Evolutionary conservation across 2,888 invertebrate species (phyloP).

Genomic region (Drosophila putrida): DNA sequence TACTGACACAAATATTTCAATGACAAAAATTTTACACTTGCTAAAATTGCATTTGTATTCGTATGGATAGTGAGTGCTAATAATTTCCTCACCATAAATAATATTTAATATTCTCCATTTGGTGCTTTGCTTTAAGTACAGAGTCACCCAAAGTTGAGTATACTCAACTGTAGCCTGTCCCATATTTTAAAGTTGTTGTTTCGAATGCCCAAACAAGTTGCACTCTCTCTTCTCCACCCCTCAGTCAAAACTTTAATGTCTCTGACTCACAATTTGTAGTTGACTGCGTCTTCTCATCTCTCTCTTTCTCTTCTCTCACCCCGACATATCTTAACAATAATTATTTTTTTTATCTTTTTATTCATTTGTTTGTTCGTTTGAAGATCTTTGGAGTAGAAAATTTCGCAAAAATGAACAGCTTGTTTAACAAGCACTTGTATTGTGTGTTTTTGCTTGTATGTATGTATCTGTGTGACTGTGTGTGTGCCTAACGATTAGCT

Average conservation of each 20-base stretch:
- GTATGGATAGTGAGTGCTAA: too few relatives aligned
- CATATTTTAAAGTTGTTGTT: conserved; percentile 38
- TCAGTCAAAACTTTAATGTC: conserved; percentile 26
- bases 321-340: conserved; percentile 25
- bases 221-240: conserved; percentile 7
- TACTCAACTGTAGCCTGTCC: too few relatives aligned
- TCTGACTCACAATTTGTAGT: conserved; percentile 57
- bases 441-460: conserved; percentile 10
- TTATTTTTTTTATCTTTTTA: conserved; percentile 63
- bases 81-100: too few relatives aligned
- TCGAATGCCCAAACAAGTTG: conserved; percentile 45
- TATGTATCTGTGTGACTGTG: conserved; percentile 2
- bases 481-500: conserved; percentile 51
- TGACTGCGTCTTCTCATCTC: neutral
- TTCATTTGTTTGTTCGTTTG: conserved; percentile 52
- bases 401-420: conserved; percentile 56
- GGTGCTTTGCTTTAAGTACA: too few relatives aligned
- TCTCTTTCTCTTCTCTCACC: neutral
- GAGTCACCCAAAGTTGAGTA: too few relatives aligned
- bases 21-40: too few relatives aligned
- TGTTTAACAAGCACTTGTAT: conserved; percentile 31
- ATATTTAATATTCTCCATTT: too few relatives aligned
- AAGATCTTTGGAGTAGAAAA: conserved; percentile 60
- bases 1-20: too few relatives aligned
- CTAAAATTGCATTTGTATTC: too few relatives aligned